Evolutionary conservation across 2,888 invertebrate genomes (phyloP).

Genomic region (Tiliacea citrago): DNA sequence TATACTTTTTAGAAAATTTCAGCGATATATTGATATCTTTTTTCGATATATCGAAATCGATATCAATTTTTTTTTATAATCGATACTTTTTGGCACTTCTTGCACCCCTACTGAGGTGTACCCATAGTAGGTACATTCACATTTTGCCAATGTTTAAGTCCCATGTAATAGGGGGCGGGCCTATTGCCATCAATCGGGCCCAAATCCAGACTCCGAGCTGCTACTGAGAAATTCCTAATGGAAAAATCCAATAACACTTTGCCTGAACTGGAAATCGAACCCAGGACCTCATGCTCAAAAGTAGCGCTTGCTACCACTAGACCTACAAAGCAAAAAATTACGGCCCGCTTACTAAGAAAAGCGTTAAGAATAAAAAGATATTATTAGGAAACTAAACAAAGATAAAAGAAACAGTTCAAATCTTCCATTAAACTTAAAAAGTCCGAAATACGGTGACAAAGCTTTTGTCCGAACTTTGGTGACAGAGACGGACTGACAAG

Average conservation of each 20-base stretch:
- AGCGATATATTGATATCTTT: too few species aligned
- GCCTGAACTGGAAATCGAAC: neutral
- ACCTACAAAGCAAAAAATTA: neutral
- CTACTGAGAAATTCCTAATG: neutral
- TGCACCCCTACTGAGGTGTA: too few species aligned
- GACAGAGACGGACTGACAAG: constrained; percentile 51
- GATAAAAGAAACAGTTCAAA: constrained; percentile 30
- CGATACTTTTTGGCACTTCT: too few species aligned
- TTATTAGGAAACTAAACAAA: neutral
- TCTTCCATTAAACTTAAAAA: constrained; percentile 21
- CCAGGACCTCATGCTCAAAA: neutral
- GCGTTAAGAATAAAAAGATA: neutral
- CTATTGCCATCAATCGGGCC: neutral
- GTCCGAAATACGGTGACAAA: constrained; percentile 28
- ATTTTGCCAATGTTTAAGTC: neutral
- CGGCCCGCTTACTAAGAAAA: neutral
- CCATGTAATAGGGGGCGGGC: neutral
- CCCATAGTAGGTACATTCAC: neutral
- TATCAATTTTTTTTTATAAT: too few species aligned
- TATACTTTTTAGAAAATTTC: too few species aligned
- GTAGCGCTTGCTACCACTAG: neutral
- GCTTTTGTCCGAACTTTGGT: constrained; percentile 26
- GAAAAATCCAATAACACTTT: neutral
- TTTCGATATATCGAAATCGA: too few species aligned
- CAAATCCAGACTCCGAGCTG: neutral